Percentiles rank a stretch among this genome's conserved stretches.
Conservation (phyloP, 1,140 invertebrate genomes). For the Drosophila dunni region DNA sequence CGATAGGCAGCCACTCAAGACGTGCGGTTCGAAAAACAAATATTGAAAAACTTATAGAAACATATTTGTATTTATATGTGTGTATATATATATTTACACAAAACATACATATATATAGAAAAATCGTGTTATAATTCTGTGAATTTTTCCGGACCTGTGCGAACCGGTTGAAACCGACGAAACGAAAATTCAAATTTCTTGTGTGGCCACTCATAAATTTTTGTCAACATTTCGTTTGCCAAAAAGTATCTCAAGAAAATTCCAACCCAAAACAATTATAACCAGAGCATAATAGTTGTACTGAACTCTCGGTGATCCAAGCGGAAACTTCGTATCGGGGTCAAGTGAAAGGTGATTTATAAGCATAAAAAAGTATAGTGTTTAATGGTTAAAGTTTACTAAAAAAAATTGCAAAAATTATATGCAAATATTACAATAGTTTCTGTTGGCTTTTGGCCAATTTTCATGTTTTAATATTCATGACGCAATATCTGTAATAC, state of each 20-base stretch:
- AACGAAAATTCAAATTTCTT: conserved; percentile 31
- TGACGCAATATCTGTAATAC: conserved; percentile 51
- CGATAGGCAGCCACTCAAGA: conserved; percentile 66
- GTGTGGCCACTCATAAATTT: conserved; percentile 40
- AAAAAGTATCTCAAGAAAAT: conserved; percentile 9
- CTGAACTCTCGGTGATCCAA: conserved; percentile 9
- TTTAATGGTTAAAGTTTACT: neutral
- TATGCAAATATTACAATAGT: conserved; percentile 20
- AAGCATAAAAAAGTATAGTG: neutral
- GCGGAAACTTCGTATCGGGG: neutral
- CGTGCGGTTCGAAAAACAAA: conserved; percentile 50
- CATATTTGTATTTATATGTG: conserved; percentile 32
- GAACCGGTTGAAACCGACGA: conserved; percentile 54
- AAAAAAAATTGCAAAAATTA: conserved; percentile 2
- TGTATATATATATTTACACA: conserved; percentile 35
- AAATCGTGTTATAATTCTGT: conserved; percentile 40
- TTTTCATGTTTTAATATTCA: conserved; percentile 35
- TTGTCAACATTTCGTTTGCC: conserved; percentile 38
- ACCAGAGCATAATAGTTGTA: conserved; percentile 1
- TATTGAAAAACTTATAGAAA: conserved; percentile 14
- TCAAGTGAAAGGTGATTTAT: conserved; percentile 36
- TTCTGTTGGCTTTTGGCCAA: conserved; percentile 35
- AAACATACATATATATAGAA: conserved; percentile 12
- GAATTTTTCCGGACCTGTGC: conserved; percentile 46
- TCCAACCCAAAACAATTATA: conserved; percentile 28